Evolutionary conservation across 2,797 vertebrate genomes (phyloP).

Genomic region (Falco naumanni): DNA sequence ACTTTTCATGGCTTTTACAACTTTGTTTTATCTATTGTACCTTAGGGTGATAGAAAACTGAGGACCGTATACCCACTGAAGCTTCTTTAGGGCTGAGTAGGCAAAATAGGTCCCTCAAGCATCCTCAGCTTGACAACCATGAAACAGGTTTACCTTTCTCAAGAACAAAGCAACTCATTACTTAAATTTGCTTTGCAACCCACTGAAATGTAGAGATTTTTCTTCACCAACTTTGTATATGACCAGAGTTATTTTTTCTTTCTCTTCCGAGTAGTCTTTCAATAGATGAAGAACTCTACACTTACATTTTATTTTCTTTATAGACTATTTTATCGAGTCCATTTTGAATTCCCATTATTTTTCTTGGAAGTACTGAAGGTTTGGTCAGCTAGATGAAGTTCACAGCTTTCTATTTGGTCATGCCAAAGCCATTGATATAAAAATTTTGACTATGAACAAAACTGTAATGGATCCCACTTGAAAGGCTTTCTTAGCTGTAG

Average conservation of each 20-base stretch:
- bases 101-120: neutral
- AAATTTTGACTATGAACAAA: neutral
- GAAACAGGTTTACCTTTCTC: neutral
- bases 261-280: neutral
- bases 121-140: neutral
- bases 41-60: neutral
- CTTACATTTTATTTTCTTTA: neutral
- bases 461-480: neutral
- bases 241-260: neutral
- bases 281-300: neutral
- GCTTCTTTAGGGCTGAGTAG: neutral
- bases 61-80: neutral
- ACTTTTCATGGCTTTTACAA: neutral
- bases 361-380: neutral
- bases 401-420: neutral
- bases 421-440: neutral
- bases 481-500: neutral
- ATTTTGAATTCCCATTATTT: neutral
- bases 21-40: neutral
- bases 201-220: neutral
- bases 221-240: neutral
- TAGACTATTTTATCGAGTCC: neutral
- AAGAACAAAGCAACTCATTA: neutral
- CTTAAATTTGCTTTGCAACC: neutral
- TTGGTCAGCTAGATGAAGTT: neutral